Evolutionary conservation across 2,113 vertebrate genomes (phyloP).

Genomic region (Cryptotis parvus): DNA sequence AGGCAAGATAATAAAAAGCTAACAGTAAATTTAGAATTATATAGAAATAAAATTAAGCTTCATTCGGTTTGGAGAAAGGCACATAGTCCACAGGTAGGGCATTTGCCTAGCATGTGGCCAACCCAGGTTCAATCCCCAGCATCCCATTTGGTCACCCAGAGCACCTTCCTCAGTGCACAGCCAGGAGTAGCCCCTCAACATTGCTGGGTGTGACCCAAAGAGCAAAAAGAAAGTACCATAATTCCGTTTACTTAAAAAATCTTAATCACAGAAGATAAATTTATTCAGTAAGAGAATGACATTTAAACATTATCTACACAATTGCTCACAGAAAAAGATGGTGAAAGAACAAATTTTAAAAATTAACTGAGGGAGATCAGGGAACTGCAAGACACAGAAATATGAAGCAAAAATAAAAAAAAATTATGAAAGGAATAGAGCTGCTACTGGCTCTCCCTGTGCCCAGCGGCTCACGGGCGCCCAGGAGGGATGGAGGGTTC

Average conservation of each 20-base stretch:
- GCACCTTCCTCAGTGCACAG: no score
- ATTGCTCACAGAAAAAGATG: neutral
- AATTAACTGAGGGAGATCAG: conserved; percentile 27
- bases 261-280: conserved; percentile 38
- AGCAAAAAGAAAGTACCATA: no score
- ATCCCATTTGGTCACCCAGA: no score
- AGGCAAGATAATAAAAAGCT: conserved; percentile 31
- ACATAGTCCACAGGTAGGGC: no score
- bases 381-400: conserved; percentile 11
- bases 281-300: neutral
- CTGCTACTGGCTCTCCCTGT: no score
- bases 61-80: neutral
- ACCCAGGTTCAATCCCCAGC: no score
- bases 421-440: conserved; percentile 7
- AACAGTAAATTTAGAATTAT: conserved; percentile 31
- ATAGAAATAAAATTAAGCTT: neutral
- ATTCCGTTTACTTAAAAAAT: neutral
- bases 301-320: conserved; percentile 51
- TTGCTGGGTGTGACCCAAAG: no score
- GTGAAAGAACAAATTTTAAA: neutral
- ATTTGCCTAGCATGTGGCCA: no score
- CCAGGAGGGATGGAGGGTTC: no score
- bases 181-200: no score
- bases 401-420: conserved; percentile 35
- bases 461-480: no score